Evolutionary conservation across 2,888 invertebrate species (phyloP).

Genomic region (Ennomos quercinarius): DNA sequence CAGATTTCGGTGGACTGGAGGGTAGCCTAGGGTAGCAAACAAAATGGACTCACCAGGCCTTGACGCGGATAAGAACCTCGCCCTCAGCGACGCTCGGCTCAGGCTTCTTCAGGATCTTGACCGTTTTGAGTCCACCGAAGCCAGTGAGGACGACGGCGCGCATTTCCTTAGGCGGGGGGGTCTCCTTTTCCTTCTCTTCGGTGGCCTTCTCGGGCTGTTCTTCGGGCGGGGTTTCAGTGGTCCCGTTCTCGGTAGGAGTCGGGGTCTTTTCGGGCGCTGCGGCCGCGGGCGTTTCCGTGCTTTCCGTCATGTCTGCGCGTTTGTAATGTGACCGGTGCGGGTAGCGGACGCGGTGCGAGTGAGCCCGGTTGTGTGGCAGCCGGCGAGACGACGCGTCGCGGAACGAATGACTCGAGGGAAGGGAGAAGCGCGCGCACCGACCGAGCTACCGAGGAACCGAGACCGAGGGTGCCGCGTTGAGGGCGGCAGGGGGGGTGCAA

Average conservation of each 20-base stretch:
- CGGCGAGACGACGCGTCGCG: slow-evolving; percentile 81
- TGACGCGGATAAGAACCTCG: slow-evolving; percentile 93
- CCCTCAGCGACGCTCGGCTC: slow-evolving; percentile 90
- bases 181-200: slow-evolving; percentile 83
- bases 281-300: slow-evolving; percentile 80
- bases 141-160: slow-evolving; percentile 93
- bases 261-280: slow-evolving; percentile 85
- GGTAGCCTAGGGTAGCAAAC: slow-evolving; percentile 37
- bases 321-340: slow-evolving; percentile 62
- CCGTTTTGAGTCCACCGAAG: slow-evolving; percentile 94
- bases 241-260: slow-evolving; percentile 83
- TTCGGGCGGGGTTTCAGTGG: slow-evolving; percentile 78
- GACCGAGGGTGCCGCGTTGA: slow-evolving; percentile 52
- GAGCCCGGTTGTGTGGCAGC: slow-evolving; percentile 69
- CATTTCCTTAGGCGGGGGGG: slow-evolving; percentile 91
- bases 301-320: slow-evolving; percentile 76
- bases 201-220: slow-evolving; percentile 83
- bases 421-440: slow-evolving; percentile 75
- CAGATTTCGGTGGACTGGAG: slow-evolving; percentile 22
- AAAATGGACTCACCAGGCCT: slow-evolving; percentile 91
- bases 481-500: slow-evolving; percentile 47
- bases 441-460: slow-evolving; percentile 26
- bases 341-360: slow-evolving; percentile 72
- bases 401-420: slow-evolving; percentile 80
- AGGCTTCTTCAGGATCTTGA: slow-evolving; percentile 92